A percentile compares a stretch with the other conserved stretches of the same genome.
These are phyloP conservation scores for Melanogrammus aeglefinus DNA, from an alignment of 2,797 vertebrate species.

Conservation along the genomic window DNA sequence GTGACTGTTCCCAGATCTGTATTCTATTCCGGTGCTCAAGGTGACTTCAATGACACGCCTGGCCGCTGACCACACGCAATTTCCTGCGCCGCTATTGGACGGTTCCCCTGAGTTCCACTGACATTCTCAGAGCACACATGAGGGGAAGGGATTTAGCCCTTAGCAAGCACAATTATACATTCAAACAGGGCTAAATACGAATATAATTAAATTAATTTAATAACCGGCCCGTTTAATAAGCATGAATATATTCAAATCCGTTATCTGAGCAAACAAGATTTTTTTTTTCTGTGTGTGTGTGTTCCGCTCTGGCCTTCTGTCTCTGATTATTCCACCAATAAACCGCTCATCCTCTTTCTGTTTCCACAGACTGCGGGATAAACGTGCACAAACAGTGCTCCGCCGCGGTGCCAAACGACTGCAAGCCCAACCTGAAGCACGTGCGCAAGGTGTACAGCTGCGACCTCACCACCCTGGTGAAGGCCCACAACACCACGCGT, in stretches of 20 bases:
- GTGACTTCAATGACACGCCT: constrained; percentile 55
- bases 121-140: constrained; percentile 61
- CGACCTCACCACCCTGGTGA: constrained; percentile 95
- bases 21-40: constrained; percentile 44
- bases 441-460: constrained; percentile 99
- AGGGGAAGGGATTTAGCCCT: constrained; percentile 57
- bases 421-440: constrained; percentile 95
- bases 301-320: neutral
- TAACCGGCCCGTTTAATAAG: neutral
- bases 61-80: constrained; percentile 47
- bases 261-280: neutral
- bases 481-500: constrained; percentile 89
- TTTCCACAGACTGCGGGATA: constrained; percentile 87
- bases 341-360: neutral
- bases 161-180: constrained; percentile 50
- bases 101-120: constrained; percentile 45
- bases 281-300: neutral
- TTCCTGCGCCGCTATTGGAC: constrained; percentile 34
- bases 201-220: constrained; percentile 20
- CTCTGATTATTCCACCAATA: neutral
- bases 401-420: constrained; percentile 93
- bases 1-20: constrained; percentile 40
- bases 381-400: constrained; percentile 99
- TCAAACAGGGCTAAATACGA: constrained; percentile 27
- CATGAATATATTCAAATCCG: neutral